Conservation (phyloP, 2,888 invertebrate genomes). For the Hofmannophila pseudospretella region DNA sequence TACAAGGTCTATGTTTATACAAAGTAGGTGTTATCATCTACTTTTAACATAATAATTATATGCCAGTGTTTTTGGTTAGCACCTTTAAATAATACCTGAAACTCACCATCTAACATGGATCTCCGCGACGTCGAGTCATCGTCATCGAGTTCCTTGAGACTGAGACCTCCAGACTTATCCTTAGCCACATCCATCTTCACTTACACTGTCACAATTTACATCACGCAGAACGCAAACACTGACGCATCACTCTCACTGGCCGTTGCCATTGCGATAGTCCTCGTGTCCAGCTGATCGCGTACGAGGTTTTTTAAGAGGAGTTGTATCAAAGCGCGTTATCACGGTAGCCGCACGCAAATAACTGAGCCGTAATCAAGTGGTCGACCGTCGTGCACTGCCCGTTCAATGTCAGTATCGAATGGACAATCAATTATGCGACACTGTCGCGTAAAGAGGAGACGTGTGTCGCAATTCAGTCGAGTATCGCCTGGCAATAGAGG, state of each 20-base stretch:
- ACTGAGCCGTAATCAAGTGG: slow-evolving; percentile 60
- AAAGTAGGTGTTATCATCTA: too few relatives aligned
- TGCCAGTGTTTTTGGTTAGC: too few relatives aligned
- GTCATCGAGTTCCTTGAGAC: slow-evolving; percentile 54
- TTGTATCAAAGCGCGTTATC: slow-evolving; percentile 44
- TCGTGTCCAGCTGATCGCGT: slow-evolving; percentile 35
- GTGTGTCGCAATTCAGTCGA: slow-evolving; percentile 51
- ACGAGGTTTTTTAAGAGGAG: slow-evolving; percentile 19
- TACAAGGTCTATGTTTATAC: too few relatives aligned
- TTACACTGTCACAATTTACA: slow-evolving; percentile 37
- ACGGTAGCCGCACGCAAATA: slow-evolving; percentile 58
- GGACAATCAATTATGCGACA: slow-evolving; percentile 73
- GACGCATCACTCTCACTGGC: slow-evolving; percentile 37
- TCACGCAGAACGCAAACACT: slow-evolving; percentile 32
- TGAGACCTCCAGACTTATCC: slow-evolving; percentile 40
- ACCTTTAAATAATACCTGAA: too few relatives aligned
- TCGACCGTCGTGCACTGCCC: slow-evolving; percentile 49
- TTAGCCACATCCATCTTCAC: slow-evolving; percentile 62
- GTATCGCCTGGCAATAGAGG: slow-evolving; percentile 9
- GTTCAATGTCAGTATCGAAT: slow-evolving; percentile 74
- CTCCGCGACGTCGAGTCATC: slow-evolving; percentile 61
- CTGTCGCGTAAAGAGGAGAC: slow-evolving; percentile 52
- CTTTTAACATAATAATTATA: too few relatives aligned
- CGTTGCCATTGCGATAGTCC: slow-evolving; percentile 27
- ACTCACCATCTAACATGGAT: slow-evolving; percentile 73